Percentiles rank a stretch among this genome's conserved stretches.
Evolutionary conservation across 2,797 vertebrate species (phyloP).

Genomic region (Sebastes minor): DNA sequence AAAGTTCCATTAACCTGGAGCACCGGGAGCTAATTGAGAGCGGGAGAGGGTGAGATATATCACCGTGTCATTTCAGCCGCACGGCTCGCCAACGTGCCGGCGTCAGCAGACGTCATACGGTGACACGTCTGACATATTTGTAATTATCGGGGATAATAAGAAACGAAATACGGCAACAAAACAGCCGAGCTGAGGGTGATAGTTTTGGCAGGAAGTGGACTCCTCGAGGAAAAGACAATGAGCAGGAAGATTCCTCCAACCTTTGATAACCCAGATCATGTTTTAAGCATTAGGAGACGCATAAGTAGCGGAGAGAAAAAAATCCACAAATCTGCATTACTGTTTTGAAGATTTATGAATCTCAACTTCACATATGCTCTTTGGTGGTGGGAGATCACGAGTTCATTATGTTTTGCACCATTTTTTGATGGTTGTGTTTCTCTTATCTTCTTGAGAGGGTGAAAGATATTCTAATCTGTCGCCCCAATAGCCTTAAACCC

Average conservation of each 20-base stretch:
- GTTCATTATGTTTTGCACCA: slow-evolving; percentile 69
- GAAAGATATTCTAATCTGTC: slow-evolving; percentile 81
- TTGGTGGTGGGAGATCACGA: slow-evolving; percentile 58
- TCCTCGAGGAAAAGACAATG: slow-evolving; percentile 86
- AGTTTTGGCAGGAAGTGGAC: background rate
- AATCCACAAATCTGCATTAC: slow-evolving; percentile 54
- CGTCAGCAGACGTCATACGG: slow-evolving; percentile 39
- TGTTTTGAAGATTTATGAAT: slow-evolving; percentile 69
- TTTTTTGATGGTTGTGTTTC: slow-evolving; percentile 63
- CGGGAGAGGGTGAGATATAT: slow-evolving; percentile 58
- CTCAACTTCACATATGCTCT: slow-evolving; percentile 49
- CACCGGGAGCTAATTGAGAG: slow-evolving; percentile 78
- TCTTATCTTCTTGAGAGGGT: slow-evolving; percentile 75
- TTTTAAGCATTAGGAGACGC: slow-evolving; percentile 42
- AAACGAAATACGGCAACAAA: slow-evolving; percentile 31
- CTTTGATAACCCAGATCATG: slow-evolving; percentile 60
- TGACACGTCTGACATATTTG: slow-evolving; percentile 64
- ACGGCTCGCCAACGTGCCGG: slow-evolving; percentile 8
- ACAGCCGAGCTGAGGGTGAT: background rate
- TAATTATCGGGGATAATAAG: slow-evolving; percentile 71
- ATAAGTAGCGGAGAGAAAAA: slow-evolving; percentile 14
- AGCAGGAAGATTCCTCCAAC: slow-evolving; percentile 79
- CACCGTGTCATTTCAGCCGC: slow-evolving; percentile 49
- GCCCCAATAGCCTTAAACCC: slow-evolving; percentile 76
- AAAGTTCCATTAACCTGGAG: slow-evolving; percentile 82